phyloP scores from a whole-genome alignment of 1,140 invertebrate genomes.

The Drosophila eugracilis region DNA sequence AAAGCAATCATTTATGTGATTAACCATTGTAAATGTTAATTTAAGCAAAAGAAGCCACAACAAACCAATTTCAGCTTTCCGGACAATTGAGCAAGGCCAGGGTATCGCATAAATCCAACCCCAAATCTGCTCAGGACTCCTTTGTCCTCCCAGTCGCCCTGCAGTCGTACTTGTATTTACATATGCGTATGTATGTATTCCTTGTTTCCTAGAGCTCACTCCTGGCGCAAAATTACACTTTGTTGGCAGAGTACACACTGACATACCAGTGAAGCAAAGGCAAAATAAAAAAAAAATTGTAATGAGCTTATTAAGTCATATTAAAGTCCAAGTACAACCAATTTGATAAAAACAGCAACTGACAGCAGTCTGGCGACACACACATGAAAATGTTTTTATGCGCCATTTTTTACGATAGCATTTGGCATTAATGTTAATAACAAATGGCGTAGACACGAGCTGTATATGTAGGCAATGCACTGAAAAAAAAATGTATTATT shows the following conservation, averaged over 20 bases:
- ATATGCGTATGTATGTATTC: slow-evolving; percentile 13
- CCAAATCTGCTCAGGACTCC: slow-evolving; percentile 12
- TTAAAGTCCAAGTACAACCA: slow-evolving; percentile 81
- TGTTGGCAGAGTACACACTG: slow-evolving; percentile 33
- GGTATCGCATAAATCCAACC: slow-evolving; percentile 30
- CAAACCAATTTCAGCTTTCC: background rate
- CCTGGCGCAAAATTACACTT: slow-evolving; percentile 62
- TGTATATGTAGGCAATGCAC: background rate
- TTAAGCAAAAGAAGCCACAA: background rate
- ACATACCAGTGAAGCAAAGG: too few species aligned
- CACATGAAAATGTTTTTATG: slow-evolving; percentile 50
- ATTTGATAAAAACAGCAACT: slow-evolving; percentile 77
- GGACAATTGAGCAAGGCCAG: slow-evolving; percentile 3
- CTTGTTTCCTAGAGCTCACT: slow-evolving; percentile 19
- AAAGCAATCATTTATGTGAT: background rate
- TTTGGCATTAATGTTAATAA: slow-evolving; percentile 77
- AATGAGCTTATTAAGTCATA: slow-evolving; percentile 76
- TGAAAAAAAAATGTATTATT: background rate
- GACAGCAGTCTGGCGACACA: slow-evolving; percentile 41
- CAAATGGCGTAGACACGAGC: slow-evolving; percentile 53
- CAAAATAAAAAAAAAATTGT: too few species aligned
- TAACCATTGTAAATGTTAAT: background rate
- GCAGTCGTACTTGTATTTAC: slow-evolving; percentile 29
- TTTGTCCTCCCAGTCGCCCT: slow-evolving; percentile 22
- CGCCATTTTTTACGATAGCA: slow-evolving; percentile 48